Base-by-base conservation (phyloP, 2,113 vertebrate genomes). In the Garra rufa region DNA sequence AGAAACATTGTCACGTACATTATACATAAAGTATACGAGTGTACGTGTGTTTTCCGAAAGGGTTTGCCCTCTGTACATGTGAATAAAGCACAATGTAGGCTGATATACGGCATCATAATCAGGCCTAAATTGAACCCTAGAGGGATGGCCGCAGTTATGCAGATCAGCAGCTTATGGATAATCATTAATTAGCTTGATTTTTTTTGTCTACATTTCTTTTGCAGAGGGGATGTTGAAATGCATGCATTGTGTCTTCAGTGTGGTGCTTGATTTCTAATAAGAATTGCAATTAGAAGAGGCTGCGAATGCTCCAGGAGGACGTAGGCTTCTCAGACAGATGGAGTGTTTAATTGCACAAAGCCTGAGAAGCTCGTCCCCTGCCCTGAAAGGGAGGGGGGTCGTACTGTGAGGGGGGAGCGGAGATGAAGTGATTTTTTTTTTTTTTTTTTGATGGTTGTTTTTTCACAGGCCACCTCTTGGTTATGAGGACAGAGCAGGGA, bases 241-340 rank as follows among this genome's bases (percentile, higher is more conserved):
- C 87, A 74, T 86, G 82, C 83, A 90, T 87, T 89, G 87, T 86
- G 81, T 86, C 46, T 82, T 83, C 84, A 75, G 82, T 85, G 87
- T 82, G 84, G 81, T 63, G 77, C 83, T 85, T 87, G 80, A 88
- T 89, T 88, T 88, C 67, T 89, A 88, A 86, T 85, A 91, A 86
- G 85, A 88, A 90, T 85, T 89, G 89, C 87, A 91, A 92, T 91
- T 90, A 91, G 89, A 90, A 89, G 90, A 91, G 88, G 87, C 86
- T 92, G 89, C 85, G 89, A 91, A 89, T 89, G 84, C 83, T 83
- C 87, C 85, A 87, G 80, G 86, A 90, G 88, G 83, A 88, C 88
- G 81, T 87, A 85, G 85, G 75, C 84, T 90, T 90, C 88, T 82
- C 90, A 95, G 93, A 95, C 95, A 96, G 95, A 96, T 95, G 94